Evolutionary conservation across 2,797 vertebrate genomes (phyloP), one percentile per base, ranked within the genome.

Genomic region (Typhlichthys eigenmanni): DNA sequence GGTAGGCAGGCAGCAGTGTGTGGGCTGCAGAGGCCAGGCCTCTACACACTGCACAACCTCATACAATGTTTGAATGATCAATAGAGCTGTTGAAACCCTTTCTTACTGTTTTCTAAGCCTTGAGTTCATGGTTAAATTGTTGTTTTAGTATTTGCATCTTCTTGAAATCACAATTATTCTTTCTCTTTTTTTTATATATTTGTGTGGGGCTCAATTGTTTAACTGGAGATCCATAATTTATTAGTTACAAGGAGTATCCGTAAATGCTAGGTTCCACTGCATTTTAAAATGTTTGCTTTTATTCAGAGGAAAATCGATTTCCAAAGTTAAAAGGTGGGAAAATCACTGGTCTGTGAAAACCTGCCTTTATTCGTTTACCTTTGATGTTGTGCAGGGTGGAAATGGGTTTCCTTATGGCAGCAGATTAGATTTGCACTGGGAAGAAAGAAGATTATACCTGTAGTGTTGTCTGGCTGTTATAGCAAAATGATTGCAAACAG

Each of bases 401-500:
- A 78, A 80, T 57, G 29, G 66, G 67, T 29, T 75, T 72, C 74
- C 62, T 75, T 71, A 48, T 64, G 68, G 72, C 43, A 62, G 78
- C 62, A 71, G 76, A 88, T 85, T 69, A 82, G 68, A 87, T 88
- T 78, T 76, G 24, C 75, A 51, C 64, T 71, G 64, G 74, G 64
- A 78, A 14, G 56, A 63, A 47, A 5, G 48, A 74, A 87, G 72
- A 19, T 19, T 19, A 19, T 19, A 19, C 19, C 2, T 19, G 2
- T 72, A 55, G 57, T 74, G 55, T 50, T 56, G 73, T 69, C 75
- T 59, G 65, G 8, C 62, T 69, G 55, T 19, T 19, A 19, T 19
- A 19, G 2, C 3, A 19, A 19, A 19, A 19, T 19, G 19, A 19
- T 19, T 2, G 2, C 19, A 19, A 19, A 19, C 19, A 19, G 2